A percentile compares a stretch with the other conserved stretches of the same genome.
These are phyloP conservation scores for Cherax quadricarinatus DNA, from an alignment of 1,140 invertebrate genomes.

Conservation along the genomic window DNA sequence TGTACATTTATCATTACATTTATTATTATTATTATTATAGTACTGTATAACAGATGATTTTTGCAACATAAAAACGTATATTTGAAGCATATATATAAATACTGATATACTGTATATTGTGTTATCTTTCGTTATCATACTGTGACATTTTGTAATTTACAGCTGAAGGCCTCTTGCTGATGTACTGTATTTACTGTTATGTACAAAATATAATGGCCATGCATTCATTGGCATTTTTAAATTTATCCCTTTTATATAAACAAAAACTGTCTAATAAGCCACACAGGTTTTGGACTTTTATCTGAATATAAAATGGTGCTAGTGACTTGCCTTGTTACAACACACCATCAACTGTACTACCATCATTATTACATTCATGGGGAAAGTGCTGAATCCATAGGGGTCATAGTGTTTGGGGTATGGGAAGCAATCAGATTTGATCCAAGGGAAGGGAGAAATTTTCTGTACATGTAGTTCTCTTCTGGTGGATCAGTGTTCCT, in stretches of 20 bases:
- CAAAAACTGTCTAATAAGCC: too few species aligned
- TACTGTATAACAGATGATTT: slow-evolving; percentile 20
- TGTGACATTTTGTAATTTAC: slow-evolving; percentile 63
- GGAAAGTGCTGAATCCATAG: too few species aligned
- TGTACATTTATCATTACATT: slow-evolving; percentile 71
- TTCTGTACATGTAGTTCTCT: too few species aligned
- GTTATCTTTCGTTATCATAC: slow-evolving; percentile 56
- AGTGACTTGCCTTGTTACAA: too few species aligned
- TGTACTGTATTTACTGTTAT: slow-evolving; percentile 64
- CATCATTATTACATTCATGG: too few species aligned
- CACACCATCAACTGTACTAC: too few species aligned
- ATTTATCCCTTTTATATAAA: neutral
- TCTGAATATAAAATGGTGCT: too few species aligned
- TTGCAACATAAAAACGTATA: slow-evolving; percentile 44
- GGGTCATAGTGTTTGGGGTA: too few species aligned
- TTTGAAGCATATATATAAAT: slow-evolving; percentile 50
- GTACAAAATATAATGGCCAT: slow-evolving; percentile 69
- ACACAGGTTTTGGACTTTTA: too few species aligned
- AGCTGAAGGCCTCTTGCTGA: slow-evolving; percentile 60
- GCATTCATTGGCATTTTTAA: neutral
- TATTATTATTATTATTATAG: slow-evolving; percentile 47
- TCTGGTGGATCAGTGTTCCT: too few species aligned
- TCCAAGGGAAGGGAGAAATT: too few species aligned
- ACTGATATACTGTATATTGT: slow-evolving; percentile 63
- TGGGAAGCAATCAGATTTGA: too few species aligned